Percentiles rank a stretch among this genome's conserved stretches.
phyloP scores from a whole-genome alignment of 1,140 invertebrate genomes.

The Eufriesea mexicana region DNA sequence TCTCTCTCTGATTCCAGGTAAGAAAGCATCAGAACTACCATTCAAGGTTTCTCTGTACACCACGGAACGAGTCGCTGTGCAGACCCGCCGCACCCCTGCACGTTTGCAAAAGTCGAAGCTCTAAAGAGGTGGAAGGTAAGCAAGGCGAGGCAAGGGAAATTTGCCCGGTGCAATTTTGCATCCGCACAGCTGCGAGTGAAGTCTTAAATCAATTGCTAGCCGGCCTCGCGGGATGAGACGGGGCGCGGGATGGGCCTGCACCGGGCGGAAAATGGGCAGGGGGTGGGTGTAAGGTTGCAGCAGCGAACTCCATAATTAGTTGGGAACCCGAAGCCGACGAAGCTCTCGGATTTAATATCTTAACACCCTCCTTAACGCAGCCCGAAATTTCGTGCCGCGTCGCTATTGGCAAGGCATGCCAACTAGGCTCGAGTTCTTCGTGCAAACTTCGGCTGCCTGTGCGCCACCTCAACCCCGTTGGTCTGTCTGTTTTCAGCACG shows the following conservation, averaged over 20 bases:
- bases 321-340: conserved; percentile 65
- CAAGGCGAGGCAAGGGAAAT: conserved; percentile 59
- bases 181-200: conserved; percentile 71
- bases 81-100: too few relatives aligned
- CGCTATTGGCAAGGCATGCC: conserved; percentile 63
- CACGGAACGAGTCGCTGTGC: too few relatives aligned
- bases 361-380: conserved; percentile 73
- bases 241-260: conserved; percentile 1
- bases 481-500: conserved; percentile 4
- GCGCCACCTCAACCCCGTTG: not conserved
- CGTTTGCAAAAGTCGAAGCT: not conserved
- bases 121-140: conserved; percentile 37
- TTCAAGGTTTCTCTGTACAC: not conserved
- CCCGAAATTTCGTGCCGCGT: conserved; percentile 67
- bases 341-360: conserved; percentile 75
- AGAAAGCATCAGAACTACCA: not conserved
- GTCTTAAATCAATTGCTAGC: conserved; percentile 76
- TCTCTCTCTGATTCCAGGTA: conserved; percentile 27
- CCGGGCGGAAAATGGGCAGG: not conserved
- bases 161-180: conserved; percentile 72
- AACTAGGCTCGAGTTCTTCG: conserved; percentile 49
- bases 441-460: conserved; percentile 45
- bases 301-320: conserved; percentile 76
- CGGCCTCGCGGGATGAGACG: conserved; percentile 32
- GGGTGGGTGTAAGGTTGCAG: conserved; percentile 67